These are phyloP conservation scores for Lamprologus lemairii DNA, from an alignment of 2,113 vertebrate genomes.

Conservation along the genomic window DNA sequence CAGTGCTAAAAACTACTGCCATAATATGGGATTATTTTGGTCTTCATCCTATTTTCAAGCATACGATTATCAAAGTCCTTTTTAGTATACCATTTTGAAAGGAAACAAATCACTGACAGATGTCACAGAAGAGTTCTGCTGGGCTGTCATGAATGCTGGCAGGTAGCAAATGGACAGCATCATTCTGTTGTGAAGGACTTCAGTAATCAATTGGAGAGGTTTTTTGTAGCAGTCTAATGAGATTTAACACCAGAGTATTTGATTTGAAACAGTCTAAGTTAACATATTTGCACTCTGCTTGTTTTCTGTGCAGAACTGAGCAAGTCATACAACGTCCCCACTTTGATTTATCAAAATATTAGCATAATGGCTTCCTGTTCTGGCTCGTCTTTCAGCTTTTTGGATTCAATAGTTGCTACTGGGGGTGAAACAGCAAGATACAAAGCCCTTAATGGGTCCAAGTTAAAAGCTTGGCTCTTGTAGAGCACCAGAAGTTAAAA, in stretches of 20 bases:
- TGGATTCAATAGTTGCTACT: conserved; percentile 42
- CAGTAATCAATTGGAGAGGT: not conserved
- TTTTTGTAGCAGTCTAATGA: not conserved
- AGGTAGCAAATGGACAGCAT: not conserved
- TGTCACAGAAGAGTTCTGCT: not conserved
- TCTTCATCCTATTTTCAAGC: not conserved
- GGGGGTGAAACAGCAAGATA: conserved; percentile 26
- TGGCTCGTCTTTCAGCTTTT: conserved; percentile 25
- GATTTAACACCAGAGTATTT: not conserved
- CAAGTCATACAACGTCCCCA: not conserved
- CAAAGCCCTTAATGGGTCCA: conserved; percentile 42
- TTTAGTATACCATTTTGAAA: not conserved
- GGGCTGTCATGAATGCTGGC: not conserved
- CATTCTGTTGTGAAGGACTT: not conserved
- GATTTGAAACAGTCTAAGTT: not conserved
- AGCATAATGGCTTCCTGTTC: conserved; percentile 21
- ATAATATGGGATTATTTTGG: not conserved
- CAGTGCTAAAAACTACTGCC: not conserved
- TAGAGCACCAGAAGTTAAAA: conserved; percentile 64
- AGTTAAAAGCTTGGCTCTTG: conserved; percentile 60
- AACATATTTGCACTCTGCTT: not conserved
- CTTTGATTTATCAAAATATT: conserved; percentile 21
- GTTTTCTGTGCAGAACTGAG: not conserved
- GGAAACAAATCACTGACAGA: not conserved
- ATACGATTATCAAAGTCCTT: not conserved